Conservation (phyloP, 2,797 vertebrate species). For the Hozukius guyotensis region DNA sequence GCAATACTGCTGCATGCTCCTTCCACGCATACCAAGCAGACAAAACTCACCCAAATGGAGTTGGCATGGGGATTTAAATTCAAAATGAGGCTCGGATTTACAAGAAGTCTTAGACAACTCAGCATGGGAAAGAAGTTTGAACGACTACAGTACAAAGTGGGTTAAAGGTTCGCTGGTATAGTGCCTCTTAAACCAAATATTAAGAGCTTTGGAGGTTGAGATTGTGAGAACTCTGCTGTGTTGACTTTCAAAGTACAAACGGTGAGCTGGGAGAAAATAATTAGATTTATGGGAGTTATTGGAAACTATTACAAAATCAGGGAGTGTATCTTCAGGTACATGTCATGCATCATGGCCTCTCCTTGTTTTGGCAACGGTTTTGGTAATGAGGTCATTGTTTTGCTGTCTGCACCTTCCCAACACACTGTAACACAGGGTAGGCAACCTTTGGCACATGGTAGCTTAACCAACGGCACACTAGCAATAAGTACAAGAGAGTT, state of each 20-base stretch:
- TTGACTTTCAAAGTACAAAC: neutral
- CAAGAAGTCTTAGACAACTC: slow-evolving; percentile 18
- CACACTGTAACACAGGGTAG: neutral
- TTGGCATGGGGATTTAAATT: slow-evolving; percentile 52
- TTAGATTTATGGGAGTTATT: neutral
- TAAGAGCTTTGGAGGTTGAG: neutral
- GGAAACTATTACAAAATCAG: neutral
- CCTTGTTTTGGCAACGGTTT: neutral
- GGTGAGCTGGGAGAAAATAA: neutral
- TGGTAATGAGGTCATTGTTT: neutral
- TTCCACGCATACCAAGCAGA: slow-evolving; percentile 71
- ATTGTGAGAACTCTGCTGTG: neutral
- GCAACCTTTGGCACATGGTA: too few species aligned
- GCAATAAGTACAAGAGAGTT: too few species aligned
- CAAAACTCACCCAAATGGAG: slow-evolving; percentile 41
- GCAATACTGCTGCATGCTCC: slow-evolving; percentile 31
- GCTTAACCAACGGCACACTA: too few species aligned
- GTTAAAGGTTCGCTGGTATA: slow-evolving; percentile 3
- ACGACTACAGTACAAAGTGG: slow-evolving; percentile 21
- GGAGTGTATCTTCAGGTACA: neutral
- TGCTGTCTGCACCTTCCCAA: neutral
- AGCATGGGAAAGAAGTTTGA: slow-evolving; percentile 25
- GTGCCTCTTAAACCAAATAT: neutral
- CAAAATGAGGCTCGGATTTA: slow-evolving; percentile 50
- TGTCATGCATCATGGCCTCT: neutral